phyloP scores from a whole-genome alignment of 2,113 vertebrate genomes.

The Pavo muticus region DNA sequence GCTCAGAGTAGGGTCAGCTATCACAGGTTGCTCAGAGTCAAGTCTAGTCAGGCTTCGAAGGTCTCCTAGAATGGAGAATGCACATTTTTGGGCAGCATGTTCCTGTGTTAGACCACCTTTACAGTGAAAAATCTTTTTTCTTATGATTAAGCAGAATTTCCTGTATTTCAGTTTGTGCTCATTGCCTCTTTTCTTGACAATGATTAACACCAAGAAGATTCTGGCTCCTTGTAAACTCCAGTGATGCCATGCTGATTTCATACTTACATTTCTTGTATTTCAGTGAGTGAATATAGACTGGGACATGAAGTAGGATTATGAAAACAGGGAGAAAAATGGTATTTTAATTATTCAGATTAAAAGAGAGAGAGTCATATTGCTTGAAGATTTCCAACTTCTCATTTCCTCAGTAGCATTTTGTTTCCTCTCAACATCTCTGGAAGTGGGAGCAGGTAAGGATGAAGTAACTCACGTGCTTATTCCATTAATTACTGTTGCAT shows the following conservation, averaged over 20 bases:
- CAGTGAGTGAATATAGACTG: background rate
- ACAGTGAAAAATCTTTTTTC: background rate
- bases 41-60: background rate
- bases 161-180: background rate
- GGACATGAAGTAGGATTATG: background rate
- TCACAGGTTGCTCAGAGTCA: background rate
- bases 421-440: background rate
- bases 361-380: background rate
- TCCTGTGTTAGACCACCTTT: background rate
- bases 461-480: background rate
- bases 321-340: fast-evolving
- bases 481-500: background rate
- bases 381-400: background rate
- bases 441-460: background rate
- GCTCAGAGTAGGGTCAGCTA: background rate
- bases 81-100: background rate
- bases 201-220: background rate
- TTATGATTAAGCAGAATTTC: background rate
- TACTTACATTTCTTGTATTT: background rate
- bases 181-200: background rate
- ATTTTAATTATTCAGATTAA: background rate
- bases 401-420: background rate
- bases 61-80: background rate
- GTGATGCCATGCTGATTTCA: background rate
- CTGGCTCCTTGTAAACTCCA: background rate